These are phyloP conservation scores for Sussaba pulchella DNA, from an alignment of 2,888 invertebrate genomes.

Conservation along the genomic window DNA sequence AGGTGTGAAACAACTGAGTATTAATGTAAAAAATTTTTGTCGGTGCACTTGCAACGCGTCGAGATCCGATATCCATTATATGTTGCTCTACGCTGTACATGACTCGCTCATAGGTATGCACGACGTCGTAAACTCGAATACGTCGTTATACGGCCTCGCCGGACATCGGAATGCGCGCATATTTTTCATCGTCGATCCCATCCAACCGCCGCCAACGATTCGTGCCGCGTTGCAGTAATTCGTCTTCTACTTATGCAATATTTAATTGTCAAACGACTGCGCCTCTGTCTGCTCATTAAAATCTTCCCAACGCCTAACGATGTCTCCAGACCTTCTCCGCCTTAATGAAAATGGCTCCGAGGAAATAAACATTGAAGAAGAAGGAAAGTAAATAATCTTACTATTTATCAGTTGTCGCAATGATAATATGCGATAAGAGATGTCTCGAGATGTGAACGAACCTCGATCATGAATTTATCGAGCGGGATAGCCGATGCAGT, in stretches of 20 bases:
- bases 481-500: too few species aligned
- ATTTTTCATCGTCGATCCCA: slow-evolving; percentile 43
- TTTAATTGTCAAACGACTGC: not conserved
- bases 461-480: not conserved
- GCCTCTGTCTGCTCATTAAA: not conserved
- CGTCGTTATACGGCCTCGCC: slow-evolving; percentile 69
- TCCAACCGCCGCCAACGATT: not conserved
- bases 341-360: not conserved
- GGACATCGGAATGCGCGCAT: slow-evolving; percentile 70
- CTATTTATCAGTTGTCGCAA: not conserved
- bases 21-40: slow-evolving; percentile 3
- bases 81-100: not conserved
- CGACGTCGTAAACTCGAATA: slow-evolving; percentile 24
- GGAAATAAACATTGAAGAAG: not conserved
- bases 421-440: not conserved
- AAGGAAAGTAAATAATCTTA: slow-evolving; percentile 2
- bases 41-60: not conserved
- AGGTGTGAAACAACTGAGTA: not conserved
- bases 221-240: not conserved
- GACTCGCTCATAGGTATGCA: slow-evolving; percentile 70
- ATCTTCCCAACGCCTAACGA: not conserved
- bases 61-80: not conserved
- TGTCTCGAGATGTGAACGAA: not conserved
- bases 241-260: slow-evolving; percentile 24
- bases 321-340: not conserved